Evolutionary conservation across 2,888 invertebrate species (phyloP).

Genomic region (Digitonthophagus gazella): DNA sequence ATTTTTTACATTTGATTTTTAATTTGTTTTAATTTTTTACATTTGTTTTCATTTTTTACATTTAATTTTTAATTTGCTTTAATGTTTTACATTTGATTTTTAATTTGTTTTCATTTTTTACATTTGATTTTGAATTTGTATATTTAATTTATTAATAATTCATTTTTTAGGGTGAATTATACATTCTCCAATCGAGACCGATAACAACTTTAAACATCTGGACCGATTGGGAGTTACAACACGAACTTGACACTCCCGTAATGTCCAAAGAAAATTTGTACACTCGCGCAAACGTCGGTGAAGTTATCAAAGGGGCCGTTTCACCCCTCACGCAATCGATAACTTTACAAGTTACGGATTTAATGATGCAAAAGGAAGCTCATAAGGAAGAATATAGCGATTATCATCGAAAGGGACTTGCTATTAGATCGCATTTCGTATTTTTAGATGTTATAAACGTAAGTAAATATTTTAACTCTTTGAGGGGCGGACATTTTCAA

Average conservation of each 20-base stretch:
- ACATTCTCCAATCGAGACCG: constrained; percentile 74
- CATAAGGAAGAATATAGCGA: not conserved
- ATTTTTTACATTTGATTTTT: too few species aligned
- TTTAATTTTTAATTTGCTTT: too few species aligned
- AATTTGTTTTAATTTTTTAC: too few species aligned
- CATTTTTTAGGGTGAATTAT: constrained; percentile 56
- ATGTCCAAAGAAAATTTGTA: constrained; percentile 63
- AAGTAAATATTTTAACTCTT: constrained; percentile 1
- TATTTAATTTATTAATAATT: too few species aligned
- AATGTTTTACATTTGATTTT: too few species aligned
- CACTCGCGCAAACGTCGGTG: constrained; percentile 75
- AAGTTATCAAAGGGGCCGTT: constrained; percentile 63
- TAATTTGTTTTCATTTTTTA: not conserved
- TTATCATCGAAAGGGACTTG: not conserved
- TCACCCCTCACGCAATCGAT: constrained; percentile 40
- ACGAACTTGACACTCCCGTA: constrained; percentile 72
- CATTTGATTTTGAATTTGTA: constrained; percentile 7
- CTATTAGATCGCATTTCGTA: not conserved
- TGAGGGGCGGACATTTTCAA: too few species aligned
- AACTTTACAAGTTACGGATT: constrained; percentile 10
- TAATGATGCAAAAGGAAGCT: not conserved
- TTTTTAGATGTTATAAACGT: constrained; percentile 25
- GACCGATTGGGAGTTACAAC: constrained; percentile 74
- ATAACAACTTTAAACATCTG: constrained; percentile 72
- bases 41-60: too few species aligned